Evolutionary conservation across 2,113 vertebrate species (phyloP).

Genomic region (Notarius quadriscutis): DNA sequence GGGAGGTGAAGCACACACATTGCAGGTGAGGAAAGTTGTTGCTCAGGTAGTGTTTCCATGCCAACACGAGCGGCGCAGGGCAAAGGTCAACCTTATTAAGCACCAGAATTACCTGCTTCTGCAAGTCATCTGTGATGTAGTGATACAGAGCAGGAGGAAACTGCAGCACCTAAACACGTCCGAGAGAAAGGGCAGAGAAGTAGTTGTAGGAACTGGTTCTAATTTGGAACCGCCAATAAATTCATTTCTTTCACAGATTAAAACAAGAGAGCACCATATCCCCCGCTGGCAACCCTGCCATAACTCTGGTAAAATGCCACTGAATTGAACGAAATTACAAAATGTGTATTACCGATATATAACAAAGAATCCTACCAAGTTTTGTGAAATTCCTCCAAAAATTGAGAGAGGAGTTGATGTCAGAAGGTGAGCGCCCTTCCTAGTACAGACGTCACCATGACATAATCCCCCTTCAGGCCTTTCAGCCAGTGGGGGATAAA

Average conservation of each 20-base stretch:
- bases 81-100: slow-evolving; percentile 89
- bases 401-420: no score
- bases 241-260: no score
- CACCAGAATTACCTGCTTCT: slow-evolving; percentile 82
- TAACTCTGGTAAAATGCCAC: no score
- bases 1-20: slow-evolving; percentile 85
- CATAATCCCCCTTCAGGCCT: no score
- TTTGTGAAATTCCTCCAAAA: no score
- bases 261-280: neutral
- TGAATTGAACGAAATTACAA: no score
- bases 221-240: neutral
- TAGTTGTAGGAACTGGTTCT: neutral
- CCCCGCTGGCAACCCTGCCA: no score
- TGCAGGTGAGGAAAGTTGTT: slow-evolving; percentile 81
- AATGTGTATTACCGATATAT: no score
- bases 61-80: slow-evolving; percentile 78
- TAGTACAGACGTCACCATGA: no score
- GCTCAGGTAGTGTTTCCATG: slow-evolving; percentile 89
- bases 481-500: no score
- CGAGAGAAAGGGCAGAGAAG: neutral
- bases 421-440: no score
- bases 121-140: slow-evolving; percentile 80
- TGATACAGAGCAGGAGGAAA: slow-evolving; percentile 84
- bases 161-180: slow-evolving; percentile 78
- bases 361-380: no score